Conservation (phyloP, 2,113 vertebrate species). For the Protobothrops flavoviridis region DNA sequence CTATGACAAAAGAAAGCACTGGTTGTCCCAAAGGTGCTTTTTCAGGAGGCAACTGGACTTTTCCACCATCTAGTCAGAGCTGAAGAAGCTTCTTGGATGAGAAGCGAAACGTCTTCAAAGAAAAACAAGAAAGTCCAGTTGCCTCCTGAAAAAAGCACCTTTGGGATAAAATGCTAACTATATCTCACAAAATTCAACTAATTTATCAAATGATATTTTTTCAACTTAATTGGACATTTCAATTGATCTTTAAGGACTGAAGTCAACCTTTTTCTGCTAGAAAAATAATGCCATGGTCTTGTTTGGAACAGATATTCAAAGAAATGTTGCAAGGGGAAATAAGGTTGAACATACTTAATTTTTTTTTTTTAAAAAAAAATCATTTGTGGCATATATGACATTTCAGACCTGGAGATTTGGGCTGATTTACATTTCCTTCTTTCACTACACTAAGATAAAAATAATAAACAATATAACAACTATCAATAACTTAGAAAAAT, state of each 20-base stretch:
- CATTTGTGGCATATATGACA: not conserved
- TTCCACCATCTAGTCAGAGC: no score
- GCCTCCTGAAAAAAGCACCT: no score
- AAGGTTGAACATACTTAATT: not conserved
- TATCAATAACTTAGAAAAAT: not conserved
- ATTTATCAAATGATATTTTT: not conserved
- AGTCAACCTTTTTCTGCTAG: not conserved
- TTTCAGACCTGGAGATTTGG: not conserved
- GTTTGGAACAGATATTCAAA: not conserved
- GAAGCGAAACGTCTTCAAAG: no score
- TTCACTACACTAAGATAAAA: not conserved
- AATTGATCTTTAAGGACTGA: not conserved
- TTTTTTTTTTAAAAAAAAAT: not conserved
- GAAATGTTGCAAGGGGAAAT: not conserved
- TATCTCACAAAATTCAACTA: not conserved
- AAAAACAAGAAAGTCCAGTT: no score
- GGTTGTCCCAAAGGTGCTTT: no score
- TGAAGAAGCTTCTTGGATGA: no score
- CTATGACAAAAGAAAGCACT: no score
- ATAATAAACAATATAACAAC: not conserved
- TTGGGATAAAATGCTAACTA: no score
- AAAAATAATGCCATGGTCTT: not conserved
- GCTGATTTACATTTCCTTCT: not conserved
- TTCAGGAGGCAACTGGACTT: no score
- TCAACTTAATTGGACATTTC: not conserved